phyloP scores from a whole-genome alignment of 2,797 vertebrate species.

The Squalus acanthias region DNA sequence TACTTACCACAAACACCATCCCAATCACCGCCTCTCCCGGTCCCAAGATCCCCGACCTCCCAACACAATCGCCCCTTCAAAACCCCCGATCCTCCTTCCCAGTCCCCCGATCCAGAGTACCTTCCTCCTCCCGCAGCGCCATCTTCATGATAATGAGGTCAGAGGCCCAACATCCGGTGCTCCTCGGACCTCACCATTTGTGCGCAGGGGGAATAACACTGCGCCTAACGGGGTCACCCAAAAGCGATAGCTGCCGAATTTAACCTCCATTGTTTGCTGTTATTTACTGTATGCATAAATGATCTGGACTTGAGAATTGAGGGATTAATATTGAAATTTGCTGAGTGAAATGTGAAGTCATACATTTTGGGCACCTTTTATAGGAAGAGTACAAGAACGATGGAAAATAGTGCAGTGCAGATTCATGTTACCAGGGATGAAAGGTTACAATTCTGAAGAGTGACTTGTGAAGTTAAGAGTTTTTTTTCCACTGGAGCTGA shows the following conservation, averaged over 20 bases:
- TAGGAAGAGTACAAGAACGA: neutral
- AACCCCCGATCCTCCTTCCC: too few relatives aligned
- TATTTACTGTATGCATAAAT: neutral
- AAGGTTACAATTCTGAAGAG: neutral
- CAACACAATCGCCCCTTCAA: too few relatives aligned
- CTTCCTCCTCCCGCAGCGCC: too few relatives aligned
- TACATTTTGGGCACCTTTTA: neutral
- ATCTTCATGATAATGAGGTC: neutral
- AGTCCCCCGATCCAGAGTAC: too few relatives aligned
- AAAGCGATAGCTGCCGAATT: too few relatives aligned
- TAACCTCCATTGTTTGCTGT: neutral
- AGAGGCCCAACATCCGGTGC: neutral
- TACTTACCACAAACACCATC: neutral
- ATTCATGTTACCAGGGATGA: neutral
- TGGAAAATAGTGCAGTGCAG: neutral
- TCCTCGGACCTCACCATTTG: neutral
- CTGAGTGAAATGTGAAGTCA: neutral
- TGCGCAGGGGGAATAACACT: neutral
- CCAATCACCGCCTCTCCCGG: too few relatives aligned
- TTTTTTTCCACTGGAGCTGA: neutral
- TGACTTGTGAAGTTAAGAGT: neutral
- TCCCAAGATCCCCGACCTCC: too few relatives aligned
- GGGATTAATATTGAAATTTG: too few relatives aligned
- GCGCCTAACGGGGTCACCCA: too few relatives aligned
- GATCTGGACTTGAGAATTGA: neutral